Evolutionary conservation across 2,113 vertebrate species (phyloP).

Genomic region (Morphnarchus princeps): DNA sequence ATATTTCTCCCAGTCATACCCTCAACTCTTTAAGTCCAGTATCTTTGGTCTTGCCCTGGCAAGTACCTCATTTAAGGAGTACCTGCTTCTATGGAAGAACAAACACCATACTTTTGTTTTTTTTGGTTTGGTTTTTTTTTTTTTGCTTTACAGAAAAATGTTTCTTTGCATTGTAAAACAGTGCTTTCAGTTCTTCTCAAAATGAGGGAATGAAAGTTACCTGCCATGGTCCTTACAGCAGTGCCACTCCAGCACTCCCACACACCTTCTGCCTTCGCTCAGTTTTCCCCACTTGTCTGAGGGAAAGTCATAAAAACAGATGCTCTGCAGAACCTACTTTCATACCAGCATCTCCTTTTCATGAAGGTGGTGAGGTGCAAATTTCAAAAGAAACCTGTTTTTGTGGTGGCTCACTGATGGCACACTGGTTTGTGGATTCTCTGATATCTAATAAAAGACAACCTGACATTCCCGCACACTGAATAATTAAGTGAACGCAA

Average conservation of each 20-base stretch:
- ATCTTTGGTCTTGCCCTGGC: neutral
- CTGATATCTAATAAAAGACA: neutral
- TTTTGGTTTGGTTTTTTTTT: neutral
- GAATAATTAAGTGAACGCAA: neutral
- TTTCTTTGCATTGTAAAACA: neutral
- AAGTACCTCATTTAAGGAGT: neutral
- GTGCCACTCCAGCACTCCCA: neutral
- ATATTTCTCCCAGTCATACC: neutral
- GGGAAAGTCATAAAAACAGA: neutral
- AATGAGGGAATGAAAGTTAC: neutral
- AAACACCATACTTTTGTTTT: neutral
- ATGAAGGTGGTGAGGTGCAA: neutral
- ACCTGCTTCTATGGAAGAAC: neutral
- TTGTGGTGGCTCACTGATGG: neutral
- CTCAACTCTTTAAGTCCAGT: neutral
- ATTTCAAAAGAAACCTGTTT: neutral
- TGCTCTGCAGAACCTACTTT: neutral
- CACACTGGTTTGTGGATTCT: neutral
- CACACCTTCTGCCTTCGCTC: neutral
- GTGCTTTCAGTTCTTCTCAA: neutral
- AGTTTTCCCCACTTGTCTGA: neutral
- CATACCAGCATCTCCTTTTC: neutral
- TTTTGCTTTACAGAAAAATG: neutral
- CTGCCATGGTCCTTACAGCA: neutral
- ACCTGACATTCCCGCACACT: neutral